Conservation (phyloP, 1,140 invertebrate genomes). For the Hermetia illucens region DNA sequence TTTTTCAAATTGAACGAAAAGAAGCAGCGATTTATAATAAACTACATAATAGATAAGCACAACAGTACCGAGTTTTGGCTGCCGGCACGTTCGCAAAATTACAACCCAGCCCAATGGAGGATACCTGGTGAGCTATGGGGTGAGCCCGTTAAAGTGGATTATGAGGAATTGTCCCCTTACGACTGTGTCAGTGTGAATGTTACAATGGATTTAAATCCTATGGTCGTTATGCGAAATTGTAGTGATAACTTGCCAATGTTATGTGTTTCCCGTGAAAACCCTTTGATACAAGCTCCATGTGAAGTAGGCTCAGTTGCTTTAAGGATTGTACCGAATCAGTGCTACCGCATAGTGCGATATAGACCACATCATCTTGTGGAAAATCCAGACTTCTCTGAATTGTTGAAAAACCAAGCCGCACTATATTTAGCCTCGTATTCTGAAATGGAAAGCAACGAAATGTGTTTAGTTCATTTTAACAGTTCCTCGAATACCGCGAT, state of each 20-base stretch:
- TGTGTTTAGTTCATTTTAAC: no score
- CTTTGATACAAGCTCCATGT: conserved; percentile 15
- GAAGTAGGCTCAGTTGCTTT: conserved; percentile 14
- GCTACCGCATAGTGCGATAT: conserved; percentile 14
- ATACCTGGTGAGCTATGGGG: conserved; percentile 21
- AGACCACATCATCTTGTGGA: no score
- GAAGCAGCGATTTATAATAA: conserved; percentile 6
- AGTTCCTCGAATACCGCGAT: no score
- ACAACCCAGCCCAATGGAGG: conserved; percentile 14
- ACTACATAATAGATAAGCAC: conserved; percentile 7
- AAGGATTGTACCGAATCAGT: conserved; percentile 13
- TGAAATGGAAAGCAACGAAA: no score
- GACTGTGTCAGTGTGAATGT: conserved; percentile 11
- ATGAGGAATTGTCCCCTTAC: conserved; percentile 9
- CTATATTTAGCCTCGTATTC: no score
- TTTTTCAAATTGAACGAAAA: conserved; percentile 11
- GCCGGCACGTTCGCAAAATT: conserved; percentile 12
- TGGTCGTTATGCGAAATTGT: conserved; percentile 10
- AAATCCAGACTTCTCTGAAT: no score
- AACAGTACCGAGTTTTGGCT: conserved; percentile 19
- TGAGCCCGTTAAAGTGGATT: conserved; percentile 7
- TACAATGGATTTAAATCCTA: neutral
- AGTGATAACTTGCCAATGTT: conserved; percentile 10
- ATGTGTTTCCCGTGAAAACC: conserved; percentile 15
- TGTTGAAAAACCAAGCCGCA: no score